Conservation (phyloP, 2,888 invertebrate genomes). For the Penaeus monodon region DNA sequence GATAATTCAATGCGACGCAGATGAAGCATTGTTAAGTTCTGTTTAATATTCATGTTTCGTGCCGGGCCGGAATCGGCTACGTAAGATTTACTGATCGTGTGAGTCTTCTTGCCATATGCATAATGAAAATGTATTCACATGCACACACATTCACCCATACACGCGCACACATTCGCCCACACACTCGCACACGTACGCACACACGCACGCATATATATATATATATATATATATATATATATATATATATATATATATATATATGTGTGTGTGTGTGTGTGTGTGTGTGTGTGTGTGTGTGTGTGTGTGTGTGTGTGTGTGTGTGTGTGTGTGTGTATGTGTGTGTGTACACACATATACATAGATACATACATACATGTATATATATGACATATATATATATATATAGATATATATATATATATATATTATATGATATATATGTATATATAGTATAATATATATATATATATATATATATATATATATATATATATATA, state of each 20-base stretch:
- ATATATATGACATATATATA: background rate
- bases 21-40: too few relatives aligned
- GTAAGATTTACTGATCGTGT: too few relatives aligned
- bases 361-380: background rate
- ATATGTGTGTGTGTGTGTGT: background rate
- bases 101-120: too few relatives aligned
- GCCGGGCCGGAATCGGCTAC: background rate
- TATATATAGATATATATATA: background rate
- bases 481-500: background rate
- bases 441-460: background rate
- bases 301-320: background rate
- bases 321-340: background rate
- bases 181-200: constrained; percentile 1
- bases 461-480: background rate
- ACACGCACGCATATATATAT: background rate
- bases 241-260: background rate
- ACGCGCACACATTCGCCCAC: background rate
- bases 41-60: too few relatives aligned
- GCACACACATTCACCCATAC: background rate
- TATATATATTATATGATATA: background rate
- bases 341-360: background rate
- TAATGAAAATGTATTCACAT: background rate
- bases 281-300: background rate
- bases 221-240: background rate
- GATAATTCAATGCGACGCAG: too few relatives aligned